Evolutionary conservation across 2,888 invertebrate species (phyloP), one percentile per base, ranked within the genome.

Genomic region (Emesis castigata): DNA sequence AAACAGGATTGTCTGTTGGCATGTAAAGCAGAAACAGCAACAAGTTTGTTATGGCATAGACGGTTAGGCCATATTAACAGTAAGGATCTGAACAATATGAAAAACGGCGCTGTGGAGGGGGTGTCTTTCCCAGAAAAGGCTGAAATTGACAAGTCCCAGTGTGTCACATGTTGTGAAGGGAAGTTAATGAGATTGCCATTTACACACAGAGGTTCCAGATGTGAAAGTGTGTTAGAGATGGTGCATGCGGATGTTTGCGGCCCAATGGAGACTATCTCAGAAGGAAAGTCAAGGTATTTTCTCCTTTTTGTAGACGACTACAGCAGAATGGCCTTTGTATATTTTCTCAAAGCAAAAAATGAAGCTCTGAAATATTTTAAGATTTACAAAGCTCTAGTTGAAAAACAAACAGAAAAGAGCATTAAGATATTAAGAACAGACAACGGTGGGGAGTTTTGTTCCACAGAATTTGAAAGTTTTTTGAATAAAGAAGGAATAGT

Each of bases 31-130:
- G 8, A 31, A 53, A 20, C 56, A 26, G 48, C 16, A 48, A 48
- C 68, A 4, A 73, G 72, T 53, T n/a, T 48, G 53, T 34, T 66
- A 48, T 77, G 77, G 73, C 78, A 78, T 53, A 75, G 71, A 69
- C 58, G 80, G 65, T 75, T 82, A 39, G 82, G 76, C 11, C 82
- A 81, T 29, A 14, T 83, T 16, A 83, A 80, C 58, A 78, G 76
- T 31, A 77, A 66, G 39, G 73, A 76, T 22, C 72, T 81, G 18
- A 78, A 81, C 22, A 39, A 26, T 7, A 83, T 83, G 77, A 78
- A 34, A 53, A 58, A 81, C 74, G 75, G 78, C 66, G 72, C 74
- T 56, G 80, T 78, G 16, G 22, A 78, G 31, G 80, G 79, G n/a
- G 56, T 80, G n/a, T 64, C 56, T 16, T 76, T 26, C 48, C 18